phyloP scores from a whole-genome alignment of 2,888 invertebrate genomes.

The Monoplex corrugatus region DNA sequence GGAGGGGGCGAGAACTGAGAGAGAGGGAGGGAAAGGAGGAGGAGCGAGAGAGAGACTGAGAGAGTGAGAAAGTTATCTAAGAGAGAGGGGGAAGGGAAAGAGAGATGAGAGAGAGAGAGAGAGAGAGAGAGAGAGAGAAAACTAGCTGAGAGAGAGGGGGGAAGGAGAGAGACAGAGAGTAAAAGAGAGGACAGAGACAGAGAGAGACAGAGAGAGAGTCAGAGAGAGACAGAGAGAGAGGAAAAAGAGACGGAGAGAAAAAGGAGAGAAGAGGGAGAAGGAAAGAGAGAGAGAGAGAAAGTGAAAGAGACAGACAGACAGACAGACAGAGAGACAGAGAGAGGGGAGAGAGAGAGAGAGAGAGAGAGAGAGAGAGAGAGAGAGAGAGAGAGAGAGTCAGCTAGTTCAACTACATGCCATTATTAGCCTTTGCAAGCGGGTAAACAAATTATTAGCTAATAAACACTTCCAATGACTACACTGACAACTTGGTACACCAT shows the following conservation, averaged over 20 bases:
- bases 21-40: too few species aligned
- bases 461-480: too few species aligned
- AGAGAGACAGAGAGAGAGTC: too few species aligned
- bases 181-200: not conserved
- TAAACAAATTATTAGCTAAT: too few species aligned
- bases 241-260: not conserved
- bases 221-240: too few species aligned
- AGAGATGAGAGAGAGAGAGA: constrained; percentile 14
- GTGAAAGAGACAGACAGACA: not conserved
- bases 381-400: too few species aligned
- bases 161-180: not conserved
- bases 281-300: not conserved
- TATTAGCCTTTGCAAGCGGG: too few species aligned
- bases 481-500: too few species aligned
- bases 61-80: not conserved
- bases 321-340: not conserved
- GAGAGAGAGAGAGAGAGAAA: not conserved
- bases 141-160: not conserved
- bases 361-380: too few species aligned
- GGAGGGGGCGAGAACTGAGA: too few species aligned
- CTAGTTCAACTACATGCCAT: too few species aligned
- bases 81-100: not conserved
- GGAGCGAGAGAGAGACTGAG: not conserved
- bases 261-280: not conserved
- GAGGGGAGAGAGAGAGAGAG: too few species aligned